Evolutionary conservation across 2,888 invertebrate genomes (phyloP).

Genomic region (Torymus auratus): DNA sequence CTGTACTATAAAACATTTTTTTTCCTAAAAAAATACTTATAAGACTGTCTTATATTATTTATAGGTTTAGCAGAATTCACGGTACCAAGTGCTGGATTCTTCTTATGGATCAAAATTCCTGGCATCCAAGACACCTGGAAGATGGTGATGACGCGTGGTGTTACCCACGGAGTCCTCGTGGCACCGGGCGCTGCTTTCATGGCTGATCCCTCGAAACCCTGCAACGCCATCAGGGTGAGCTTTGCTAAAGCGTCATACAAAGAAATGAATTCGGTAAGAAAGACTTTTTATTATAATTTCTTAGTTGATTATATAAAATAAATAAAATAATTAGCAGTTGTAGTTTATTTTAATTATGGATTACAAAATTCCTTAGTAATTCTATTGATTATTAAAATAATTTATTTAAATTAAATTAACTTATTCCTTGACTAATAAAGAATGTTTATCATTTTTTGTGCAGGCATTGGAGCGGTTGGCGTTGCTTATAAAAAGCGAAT

Average conservation of each 20-base stretch:
- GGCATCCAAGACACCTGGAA: conserved; percentile 85
- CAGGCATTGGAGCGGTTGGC: conserved; percentile 80
- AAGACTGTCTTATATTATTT: not conserved
- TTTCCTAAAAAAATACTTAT: too few relatives aligned
- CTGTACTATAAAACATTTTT: too few relatives aligned
- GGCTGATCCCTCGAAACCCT: conserved; percentile 81
- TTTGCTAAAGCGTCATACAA: conserved; percentile 83
- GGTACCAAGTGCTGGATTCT: conserved; percentile 85
- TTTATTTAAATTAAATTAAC: not conserved
- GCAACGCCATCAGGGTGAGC: conserved; percentile 84
- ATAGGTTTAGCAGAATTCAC: conserved; percentile 82
- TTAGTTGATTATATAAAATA: not conserved
- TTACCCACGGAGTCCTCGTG: conserved; percentile 83
- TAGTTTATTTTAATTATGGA: too few relatives aligned
- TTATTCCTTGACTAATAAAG: not conserved
- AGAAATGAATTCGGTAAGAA: conserved; percentile 80
- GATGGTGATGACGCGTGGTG: conserved; percentile 84
- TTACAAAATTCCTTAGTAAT: too few relatives aligned
- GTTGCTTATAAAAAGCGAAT: conserved; percentile 81
- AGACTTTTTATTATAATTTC: not conserved
- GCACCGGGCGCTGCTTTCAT: conserved; percentile 87
- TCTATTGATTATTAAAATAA: not conserved
- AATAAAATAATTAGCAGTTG: not conserved
- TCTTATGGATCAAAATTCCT: conserved; percentile 85
- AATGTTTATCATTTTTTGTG: conserved; percentile 49